Evolutionary conservation across 2,888 invertebrate genomes (phyloP).

Genomic region (Tridacna gigas): DNA sequence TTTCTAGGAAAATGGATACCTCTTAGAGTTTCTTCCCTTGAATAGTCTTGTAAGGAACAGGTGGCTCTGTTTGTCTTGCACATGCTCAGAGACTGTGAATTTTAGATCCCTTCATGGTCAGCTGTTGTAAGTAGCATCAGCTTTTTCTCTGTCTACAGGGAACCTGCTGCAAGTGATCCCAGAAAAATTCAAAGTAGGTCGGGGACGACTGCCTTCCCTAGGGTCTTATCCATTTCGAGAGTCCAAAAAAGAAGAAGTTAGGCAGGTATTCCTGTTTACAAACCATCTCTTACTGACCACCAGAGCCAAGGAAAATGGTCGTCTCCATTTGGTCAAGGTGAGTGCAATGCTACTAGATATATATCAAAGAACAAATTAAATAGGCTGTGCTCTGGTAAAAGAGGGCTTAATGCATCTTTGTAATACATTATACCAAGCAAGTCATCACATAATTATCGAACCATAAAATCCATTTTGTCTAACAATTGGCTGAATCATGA

Average conservation of each 20-base stretch:
- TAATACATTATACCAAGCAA: too few species aligned
- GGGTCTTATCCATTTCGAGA: slow-evolving; percentile 82
- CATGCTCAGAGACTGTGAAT: slow-evolving; percentile 33
- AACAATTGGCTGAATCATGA: too few species aligned
- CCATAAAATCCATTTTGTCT: too few species aligned
- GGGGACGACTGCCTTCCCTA: slow-evolving; percentile 87
- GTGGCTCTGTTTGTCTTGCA: slow-evolving; percentile 31
- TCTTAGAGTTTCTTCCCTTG: slow-evolving; percentile 22
- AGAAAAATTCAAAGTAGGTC: slow-evolving; percentile 87
- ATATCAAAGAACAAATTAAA: not conserved
- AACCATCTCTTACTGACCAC: slow-evolving; percentile 95
- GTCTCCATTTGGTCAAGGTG: slow-evolving; percentile 92
- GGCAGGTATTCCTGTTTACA: slow-evolving; percentile 96
- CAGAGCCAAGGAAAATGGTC: slow-evolving; percentile 90
- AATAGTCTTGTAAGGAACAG: slow-evolving; percentile 14
- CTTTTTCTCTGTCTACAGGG: slow-evolving; percentile 86
- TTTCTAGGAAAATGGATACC: not conserved
- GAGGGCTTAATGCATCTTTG: too few species aligned
- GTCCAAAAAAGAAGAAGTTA: slow-evolving; percentile 89
- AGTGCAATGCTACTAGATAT: slow-evolving; percentile 11
- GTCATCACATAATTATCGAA: too few species aligned
- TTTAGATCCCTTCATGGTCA: slow-evolving; percentile 13
- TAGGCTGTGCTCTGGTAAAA: not conserved
- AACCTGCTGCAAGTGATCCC: slow-evolving; percentile 90
- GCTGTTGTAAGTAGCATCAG: slow-evolving; percentile 11